A percentile compares a stretch with the other conserved stretches of the same genome.
Evolutionary conservation across 2,888 invertebrate genomes (phyloP).

Genomic region (Tiliacea aurago): DNA sequence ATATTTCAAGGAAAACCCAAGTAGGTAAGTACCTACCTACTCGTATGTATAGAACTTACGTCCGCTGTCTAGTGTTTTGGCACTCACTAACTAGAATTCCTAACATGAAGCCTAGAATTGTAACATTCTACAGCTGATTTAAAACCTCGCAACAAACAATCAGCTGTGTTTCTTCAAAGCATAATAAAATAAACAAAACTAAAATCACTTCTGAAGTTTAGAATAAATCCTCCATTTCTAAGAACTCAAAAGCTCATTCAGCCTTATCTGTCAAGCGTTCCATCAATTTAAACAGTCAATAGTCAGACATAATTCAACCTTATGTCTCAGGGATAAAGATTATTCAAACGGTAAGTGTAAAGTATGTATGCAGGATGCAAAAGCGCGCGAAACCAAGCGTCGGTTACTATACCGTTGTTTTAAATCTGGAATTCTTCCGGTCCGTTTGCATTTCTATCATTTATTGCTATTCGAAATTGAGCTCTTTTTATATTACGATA

Average conservation of each 20-base stretch:
- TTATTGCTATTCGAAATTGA: slow-evolving; percentile 34
- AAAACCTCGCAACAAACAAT: slow-evolving; percentile 1
- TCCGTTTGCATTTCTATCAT: slow-evolving; percentile 56
- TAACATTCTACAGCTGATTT: slow-evolving; percentile 41
- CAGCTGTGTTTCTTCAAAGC: slow-evolving; percentile 42
- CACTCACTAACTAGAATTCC: too few species aligned
- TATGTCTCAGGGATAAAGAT: neutral
- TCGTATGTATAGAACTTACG: too few species aligned
- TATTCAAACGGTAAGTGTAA: slow-evolving; percentile 19
- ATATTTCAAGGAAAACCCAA: neutral
- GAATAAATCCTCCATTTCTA: slow-evolving; percentile 53
- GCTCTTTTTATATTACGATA: accelerated
- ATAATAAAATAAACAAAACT: slow-evolving; percentile 40
- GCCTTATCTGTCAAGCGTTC: slow-evolving; percentile 56
- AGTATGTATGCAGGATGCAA: slow-evolving; percentile 48
- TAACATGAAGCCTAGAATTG: too few species aligned
- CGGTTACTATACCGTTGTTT: slow-evolving; percentile 74
- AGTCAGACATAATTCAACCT: slow-evolving; percentile 26
- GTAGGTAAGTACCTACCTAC: too few species aligned
- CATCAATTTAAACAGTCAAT: neutral
- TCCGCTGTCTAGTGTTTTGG: neutral
- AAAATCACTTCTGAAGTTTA: slow-evolving; percentile 29
- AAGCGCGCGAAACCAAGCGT: slow-evolving; percentile 66
- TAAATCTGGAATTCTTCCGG: slow-evolving; percentile 80
- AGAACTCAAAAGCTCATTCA: slow-evolving; percentile 64